Conservation (phyloP, 2,888 invertebrate genomes). For the Agrenia bidenticulata region DNA sequence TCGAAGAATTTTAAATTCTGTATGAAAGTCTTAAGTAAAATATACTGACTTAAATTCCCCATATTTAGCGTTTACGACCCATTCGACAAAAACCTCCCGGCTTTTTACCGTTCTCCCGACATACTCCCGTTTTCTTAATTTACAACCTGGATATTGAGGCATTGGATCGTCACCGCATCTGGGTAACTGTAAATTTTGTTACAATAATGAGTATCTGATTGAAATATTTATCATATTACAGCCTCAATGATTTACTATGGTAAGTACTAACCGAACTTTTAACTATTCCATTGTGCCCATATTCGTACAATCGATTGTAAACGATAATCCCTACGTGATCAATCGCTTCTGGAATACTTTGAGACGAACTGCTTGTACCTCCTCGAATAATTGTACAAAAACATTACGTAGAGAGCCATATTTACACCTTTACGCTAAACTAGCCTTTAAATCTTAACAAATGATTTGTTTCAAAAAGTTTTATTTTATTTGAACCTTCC, state of each 20-base stretch:
- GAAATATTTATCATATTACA: too few relatives aligned
- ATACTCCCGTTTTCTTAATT: slow-evolving; percentile 37
- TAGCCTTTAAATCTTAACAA: too few relatives aligned
- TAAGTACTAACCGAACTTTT: slow-evolving; percentile 37
- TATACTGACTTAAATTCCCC: slow-evolving; percentile 34
- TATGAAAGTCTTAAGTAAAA: too few relatives aligned
- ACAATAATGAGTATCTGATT: too few relatives aligned
- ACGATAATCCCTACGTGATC: slow-evolving; percentile 45
- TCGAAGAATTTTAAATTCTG: too few relatives aligned
- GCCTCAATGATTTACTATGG: slow-evolving; percentile 23
- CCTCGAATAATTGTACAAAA: slow-evolving; percentile 20
- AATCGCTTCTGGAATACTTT: slow-evolving; percentile 36
- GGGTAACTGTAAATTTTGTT: slow-evolving; percentile 29
- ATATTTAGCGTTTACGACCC: slow-evolving; percentile 43
- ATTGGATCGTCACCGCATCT: slow-evolving; percentile 39
- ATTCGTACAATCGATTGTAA: slow-evolving; percentile 40
- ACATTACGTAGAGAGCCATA: too few relatives aligned
- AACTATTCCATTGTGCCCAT: slow-evolving; percentile 36
- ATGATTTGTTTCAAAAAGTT: neutral
- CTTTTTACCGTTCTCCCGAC: slow-evolving; percentile 31
- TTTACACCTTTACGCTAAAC: too few relatives aligned
- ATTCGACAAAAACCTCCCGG: slow-evolving; percentile 38
- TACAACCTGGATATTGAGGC: slow-evolving; percentile 43
- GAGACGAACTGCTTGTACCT: slow-evolving; percentile 37
- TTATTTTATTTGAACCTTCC: neutral